A percentile compares a stretch with the other conserved stretches of the same genome.
Conservation (phyloP, 2,797 vertebrate species). For the Periophthalmus magnuspinnatus region DNA sequence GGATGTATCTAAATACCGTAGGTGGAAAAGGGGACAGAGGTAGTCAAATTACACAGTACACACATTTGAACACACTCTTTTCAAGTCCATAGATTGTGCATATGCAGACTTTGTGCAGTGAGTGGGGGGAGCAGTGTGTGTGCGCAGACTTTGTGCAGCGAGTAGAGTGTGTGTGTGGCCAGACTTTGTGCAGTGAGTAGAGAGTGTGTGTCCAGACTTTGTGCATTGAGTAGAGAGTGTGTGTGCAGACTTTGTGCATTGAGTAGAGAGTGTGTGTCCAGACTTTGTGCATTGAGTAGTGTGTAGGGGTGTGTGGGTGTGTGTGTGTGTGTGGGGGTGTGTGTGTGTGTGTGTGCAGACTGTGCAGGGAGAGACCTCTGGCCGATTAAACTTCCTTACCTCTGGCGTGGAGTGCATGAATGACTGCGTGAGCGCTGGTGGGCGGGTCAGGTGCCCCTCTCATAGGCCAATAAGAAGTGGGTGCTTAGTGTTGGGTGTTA, state of each 20-base stretch:
- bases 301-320: too few species aligned
- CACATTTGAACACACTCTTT: not conserved
- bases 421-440: conserved; percentile 16
- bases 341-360: not conserved
- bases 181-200: too few species aligned
- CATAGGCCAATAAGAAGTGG: conserved; percentile 55
- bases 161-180: too few species aligned
- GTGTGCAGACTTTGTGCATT: too few species aligned
- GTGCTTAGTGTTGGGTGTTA: not conserved
- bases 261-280: too few species aligned
- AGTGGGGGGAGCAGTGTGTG: not conserved
- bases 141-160: too few species aligned
- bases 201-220: too few species aligned
- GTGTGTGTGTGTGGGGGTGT: not conserved
- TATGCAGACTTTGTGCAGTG: not conserved
- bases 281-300: too few species aligned
- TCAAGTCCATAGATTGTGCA: not conserved
- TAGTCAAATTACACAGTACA: too few species aligned
- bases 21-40: too few species aligned
- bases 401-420: conserved; percentile 4
- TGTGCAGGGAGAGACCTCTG: conserved; percentile 28
- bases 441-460: conserved; percentile 49
- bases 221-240: too few species aligned
- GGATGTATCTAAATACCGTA: too few species aligned
- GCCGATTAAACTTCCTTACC: conserved; percentile 30